Percentiles rank a stretch among this genome's conserved stretches.
These are phyloP conservation scores for Polyommatus iphigenia DNA, from an alignment of 2,888 invertebrate species.

Conservation along the genomic window DNA sequence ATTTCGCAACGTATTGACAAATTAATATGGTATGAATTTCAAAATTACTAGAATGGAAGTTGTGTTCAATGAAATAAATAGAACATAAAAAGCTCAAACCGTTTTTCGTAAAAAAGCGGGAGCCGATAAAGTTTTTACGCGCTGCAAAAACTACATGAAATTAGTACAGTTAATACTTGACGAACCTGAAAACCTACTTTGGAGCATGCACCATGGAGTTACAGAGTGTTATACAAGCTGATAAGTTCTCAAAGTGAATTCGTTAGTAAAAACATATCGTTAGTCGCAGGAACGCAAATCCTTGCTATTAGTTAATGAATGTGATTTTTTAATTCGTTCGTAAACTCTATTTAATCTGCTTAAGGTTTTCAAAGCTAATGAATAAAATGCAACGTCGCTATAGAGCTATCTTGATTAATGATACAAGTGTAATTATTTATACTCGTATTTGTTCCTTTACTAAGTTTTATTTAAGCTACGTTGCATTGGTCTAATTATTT, in stretches of 20 bases:
- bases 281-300: not conserved
- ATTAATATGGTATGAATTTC: not conserved
- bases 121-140: slow-evolving; percentile 5
- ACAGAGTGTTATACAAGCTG: slow-evolving; percentile 17
- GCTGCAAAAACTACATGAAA: slow-evolving; percentile 19
- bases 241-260: slow-evolving; percentile 21
- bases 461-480: too few relatives aligned
- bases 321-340: slow-evolving; percentile 1
- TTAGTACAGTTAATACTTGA: slow-evolving; percentile 16
- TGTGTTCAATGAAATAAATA: not conserved
- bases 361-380: not conserved
- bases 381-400: not conserved
- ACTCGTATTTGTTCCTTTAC: not conserved
- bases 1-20: not conserved
- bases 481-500: too few relatives aligned
- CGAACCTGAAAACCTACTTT: slow-evolving; percentile 14
- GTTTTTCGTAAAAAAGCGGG: slow-evolving; percentile 6
- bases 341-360: not conserved
- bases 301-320: not conserved
- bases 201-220: not conserved
- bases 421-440: not conserved
- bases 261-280: not conserved
- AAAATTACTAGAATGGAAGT: not conserved
- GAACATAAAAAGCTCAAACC: slow-evolving; percentile 8
- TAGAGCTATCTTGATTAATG: not conserved